Percentiles rank a stretch among this genome's conserved stretches.
Conservation (phyloP, 2,113 vertebrate genomes). For the Regulus satrapa region DNA sequence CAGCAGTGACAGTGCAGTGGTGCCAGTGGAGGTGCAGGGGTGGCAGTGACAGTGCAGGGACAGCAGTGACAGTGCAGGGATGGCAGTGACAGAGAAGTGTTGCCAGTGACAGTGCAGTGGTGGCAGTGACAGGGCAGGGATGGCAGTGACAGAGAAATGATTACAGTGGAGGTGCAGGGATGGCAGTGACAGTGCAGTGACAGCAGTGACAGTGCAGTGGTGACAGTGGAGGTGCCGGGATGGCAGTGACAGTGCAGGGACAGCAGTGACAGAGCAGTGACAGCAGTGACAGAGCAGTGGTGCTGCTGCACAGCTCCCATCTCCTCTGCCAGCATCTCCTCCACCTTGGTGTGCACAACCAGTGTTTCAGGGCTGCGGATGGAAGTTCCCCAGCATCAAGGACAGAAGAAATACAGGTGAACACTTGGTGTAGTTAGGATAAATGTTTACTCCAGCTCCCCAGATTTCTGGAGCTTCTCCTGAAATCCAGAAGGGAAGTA, state of each 20-base stretch:
- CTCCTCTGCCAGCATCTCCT: neutral
- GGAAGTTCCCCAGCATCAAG: neutral
- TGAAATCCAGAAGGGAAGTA: neutral
- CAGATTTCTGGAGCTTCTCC: neutral
- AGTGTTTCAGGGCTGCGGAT: neutral
- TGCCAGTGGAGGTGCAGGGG: neutral
- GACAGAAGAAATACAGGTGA: neutral
- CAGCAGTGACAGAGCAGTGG: neutral
- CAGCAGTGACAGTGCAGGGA: neutral
- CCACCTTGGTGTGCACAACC: neutral
- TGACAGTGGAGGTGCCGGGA: neutral
- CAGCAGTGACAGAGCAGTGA: neutral
- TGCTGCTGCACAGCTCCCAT: neutral
- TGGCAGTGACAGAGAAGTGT: neutral
- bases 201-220: neutral
- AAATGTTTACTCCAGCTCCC: neutral
- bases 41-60: rapidly evolving
- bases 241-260: rapidly evolving
- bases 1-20: neutral
- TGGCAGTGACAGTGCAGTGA: rapidly evolving
- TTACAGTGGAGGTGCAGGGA: rapidly evolving
- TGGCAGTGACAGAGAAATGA: neutral
- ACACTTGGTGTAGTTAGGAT: neutral
- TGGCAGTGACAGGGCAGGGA: rapidly evolving
- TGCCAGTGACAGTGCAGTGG: rapidly evolving